Evolutionary conservation across 2,797 vertebrate genomes (phyloP), one percentile per base, ranked within the genome.

Genomic region (Oreortyx pictus): DNA sequence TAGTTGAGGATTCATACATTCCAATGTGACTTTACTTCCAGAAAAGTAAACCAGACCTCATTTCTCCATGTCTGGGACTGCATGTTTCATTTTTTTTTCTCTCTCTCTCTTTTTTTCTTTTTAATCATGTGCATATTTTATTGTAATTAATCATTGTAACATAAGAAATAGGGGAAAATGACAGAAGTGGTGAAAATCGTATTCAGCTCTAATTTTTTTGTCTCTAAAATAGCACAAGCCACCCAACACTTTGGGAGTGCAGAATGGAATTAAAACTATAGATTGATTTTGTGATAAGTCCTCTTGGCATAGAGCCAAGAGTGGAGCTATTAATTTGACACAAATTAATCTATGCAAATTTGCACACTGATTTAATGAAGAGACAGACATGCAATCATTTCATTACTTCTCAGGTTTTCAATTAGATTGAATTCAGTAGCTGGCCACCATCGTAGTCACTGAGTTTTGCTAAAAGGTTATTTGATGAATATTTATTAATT

Each of bases 261-360:
- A 68, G 91, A 85, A 88, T 1, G 70, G 74, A 92, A 95, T 93
- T 92, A 90, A 92, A 96, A 76, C 65, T 91, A 88, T 95, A 78
- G 92, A 93, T 94, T 95, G 92, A 95, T 95, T 64, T 57, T 57
- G 56, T 57, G 56, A 14, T 67, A 82, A 96, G 85, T 81, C 59
- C 50, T 93, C 49, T 74, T 96, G 95, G 95, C 94, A 92, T 56
- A 22, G 60, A 93, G 84, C 91, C 88, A 95, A 65, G 83, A 95
- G 50, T 52, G 27, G 81, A 94, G 86, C 61, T 94, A 94, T 96
- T 96, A 90, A 93, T 95, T 93, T 91, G 93, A 82, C 1, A 14
- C 88, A 96, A 95, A 96, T 96, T 97, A 96, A 96, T 95, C 94
- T 95, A 95, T 96, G 94, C 89, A 96, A 94, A 96, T 96, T 92